Conservation (phyloP, 2,113 vertebrate genomes). For the Boulengerochromis microlepis region DNA sequence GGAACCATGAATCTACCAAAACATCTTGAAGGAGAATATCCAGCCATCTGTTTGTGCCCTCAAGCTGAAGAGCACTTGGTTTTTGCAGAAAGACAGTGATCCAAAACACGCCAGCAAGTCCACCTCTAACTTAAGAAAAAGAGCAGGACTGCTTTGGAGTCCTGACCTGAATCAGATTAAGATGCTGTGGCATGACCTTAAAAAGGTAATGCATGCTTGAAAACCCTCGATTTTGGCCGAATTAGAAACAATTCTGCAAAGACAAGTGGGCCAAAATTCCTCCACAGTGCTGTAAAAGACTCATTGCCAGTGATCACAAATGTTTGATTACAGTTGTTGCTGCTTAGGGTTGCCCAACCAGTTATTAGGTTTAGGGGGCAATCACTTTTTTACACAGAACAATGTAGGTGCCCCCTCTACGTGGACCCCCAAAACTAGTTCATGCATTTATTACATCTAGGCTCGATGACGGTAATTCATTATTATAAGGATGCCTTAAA, state of each 20-base stretch:
- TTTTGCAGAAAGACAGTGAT: background rate
- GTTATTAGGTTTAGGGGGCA: background rate
- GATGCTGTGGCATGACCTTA: background rate
- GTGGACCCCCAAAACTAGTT: background rate
- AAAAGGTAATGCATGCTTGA: background rate
- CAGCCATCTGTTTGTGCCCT: background rate
- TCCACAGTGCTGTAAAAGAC: background rate
- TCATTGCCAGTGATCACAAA: background rate
- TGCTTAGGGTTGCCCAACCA: background rate
- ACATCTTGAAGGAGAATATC: background rate
- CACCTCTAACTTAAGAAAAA: background rate
- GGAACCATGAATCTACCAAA: background rate
- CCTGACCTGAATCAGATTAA: background rate
- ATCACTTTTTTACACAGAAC: background rate
- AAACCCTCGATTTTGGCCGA: background rate
- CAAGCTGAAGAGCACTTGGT: background rate
- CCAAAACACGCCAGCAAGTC: accelerated
- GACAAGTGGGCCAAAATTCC: background rate
- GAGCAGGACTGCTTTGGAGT: background rate
- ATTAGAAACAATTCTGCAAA: background rate
- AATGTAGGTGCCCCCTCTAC: background rate
- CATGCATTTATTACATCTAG: background rate
- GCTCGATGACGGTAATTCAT: background rate
- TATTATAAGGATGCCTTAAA: background rate
- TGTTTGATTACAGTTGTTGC: background rate